These are phyloP conservation scores for Chaetoderma sp. DNA, from an alignment of 2,888 invertebrate genomes.

Conservation along the genomic window DNA sequence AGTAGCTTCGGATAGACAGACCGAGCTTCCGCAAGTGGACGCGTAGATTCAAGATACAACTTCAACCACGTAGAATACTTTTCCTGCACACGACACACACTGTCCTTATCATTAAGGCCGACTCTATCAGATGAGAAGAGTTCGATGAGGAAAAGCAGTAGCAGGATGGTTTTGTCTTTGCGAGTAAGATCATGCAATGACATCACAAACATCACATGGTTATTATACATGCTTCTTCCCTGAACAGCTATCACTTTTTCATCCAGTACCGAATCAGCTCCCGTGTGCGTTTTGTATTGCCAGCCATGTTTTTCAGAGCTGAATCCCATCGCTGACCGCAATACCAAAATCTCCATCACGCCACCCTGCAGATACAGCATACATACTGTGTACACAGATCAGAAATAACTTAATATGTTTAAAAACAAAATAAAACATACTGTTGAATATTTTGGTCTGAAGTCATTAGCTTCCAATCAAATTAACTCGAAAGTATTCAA, in stretches of 20 bases:
- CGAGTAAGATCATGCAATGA: conserved; percentile 66
- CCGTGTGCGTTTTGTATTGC: conserved; percentile 41
- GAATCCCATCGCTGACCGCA: conserved; percentile 69
- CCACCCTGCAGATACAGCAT: conserved; percentile 57
- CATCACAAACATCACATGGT: conserved; percentile 69
- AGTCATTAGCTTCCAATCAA: background rate
- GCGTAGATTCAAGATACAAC: conserved; percentile 82
- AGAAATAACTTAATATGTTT: background rate
- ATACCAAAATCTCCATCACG: conserved; percentile 70
- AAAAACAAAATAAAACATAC: background rate
- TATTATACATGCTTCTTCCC: conserved; percentile 62
- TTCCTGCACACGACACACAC: conserved; percentile 67
- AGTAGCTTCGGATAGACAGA: conserved; percentile 68
- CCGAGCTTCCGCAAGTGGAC: conserved; percentile 84
- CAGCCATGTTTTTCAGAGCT: conserved; percentile 55
- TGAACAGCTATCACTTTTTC: conserved; percentile 30
- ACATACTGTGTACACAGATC: too few species aligned
- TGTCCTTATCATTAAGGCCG: conserved; percentile 56
- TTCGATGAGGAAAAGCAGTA: conserved; percentile 68
- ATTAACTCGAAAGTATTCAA: too few species aligned
- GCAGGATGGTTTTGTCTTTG: conserved; percentile 68
- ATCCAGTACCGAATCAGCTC: background rate
- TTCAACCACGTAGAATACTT: conserved; percentile 85
- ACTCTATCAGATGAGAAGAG: conserved; percentile 69
- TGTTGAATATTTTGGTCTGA: background rate